These are phyloP conservation scores for Alectura lathami DNA, from an alignment of 2,113 vertebrate genomes.

Conservation along the genomic window DNA sequence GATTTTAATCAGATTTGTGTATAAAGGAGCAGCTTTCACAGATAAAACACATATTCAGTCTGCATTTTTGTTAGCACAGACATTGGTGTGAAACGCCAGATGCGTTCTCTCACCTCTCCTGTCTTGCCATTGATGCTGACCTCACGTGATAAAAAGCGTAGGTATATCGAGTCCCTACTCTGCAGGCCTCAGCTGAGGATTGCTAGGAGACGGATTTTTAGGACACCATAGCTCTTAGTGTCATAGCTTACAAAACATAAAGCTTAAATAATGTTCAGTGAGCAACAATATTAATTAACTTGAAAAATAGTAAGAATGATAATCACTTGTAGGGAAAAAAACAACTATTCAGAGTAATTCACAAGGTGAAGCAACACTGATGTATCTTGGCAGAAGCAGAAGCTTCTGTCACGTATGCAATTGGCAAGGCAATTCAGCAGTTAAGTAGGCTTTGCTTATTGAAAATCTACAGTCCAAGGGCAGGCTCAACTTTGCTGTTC, in stretches of 20 bases:
- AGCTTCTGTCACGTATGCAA: not conserved
- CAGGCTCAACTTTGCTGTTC: not conserved
- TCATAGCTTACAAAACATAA: not conserved
- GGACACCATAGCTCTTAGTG: not conserved
- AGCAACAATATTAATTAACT: not conserved
- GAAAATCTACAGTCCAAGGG: not conserved
- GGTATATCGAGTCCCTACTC: not conserved
- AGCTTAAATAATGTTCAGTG: not conserved
- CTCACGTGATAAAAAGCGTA: fast-evolving
- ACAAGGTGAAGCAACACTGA: not conserved
- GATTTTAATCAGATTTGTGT: not conserved
- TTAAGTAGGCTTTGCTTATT: not conserved
- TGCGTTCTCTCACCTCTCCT: not conserved
- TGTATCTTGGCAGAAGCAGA: not conserved
- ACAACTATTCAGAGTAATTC: not conserved
- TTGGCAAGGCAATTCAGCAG: not conserved
- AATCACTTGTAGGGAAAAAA: no score
- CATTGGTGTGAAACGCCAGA: not conserved
- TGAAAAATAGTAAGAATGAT: not conserved
- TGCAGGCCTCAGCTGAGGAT: not conserved
- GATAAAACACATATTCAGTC: not conserved
- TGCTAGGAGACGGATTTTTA: not conserved
- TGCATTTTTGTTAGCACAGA: not conserved
- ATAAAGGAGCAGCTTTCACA: not conserved
- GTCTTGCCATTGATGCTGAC: not conserved